Percentiles rank a stretch among this genome's conserved stretches.
phyloP scores from a whole-genome alignment of 23 tunicate genomes.

The Diplosoma virens region DNA sequence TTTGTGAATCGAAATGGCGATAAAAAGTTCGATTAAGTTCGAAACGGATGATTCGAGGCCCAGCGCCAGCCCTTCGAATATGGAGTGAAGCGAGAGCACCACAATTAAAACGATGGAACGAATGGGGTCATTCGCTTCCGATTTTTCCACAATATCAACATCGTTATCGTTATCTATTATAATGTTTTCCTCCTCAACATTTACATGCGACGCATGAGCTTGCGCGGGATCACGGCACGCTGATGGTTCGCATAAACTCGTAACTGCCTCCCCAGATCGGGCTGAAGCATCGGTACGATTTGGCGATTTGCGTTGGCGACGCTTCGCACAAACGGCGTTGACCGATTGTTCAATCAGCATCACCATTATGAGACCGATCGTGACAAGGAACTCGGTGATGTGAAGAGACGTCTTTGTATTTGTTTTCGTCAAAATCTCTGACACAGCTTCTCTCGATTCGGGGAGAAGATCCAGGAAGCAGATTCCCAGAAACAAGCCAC shows the following conservation, averaged over 20 bases:
- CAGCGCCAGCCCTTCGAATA: slow-evolving; percentile 85
- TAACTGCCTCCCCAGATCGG: too few relatives aligned
- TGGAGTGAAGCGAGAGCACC: slow-evolving; percentile 70
- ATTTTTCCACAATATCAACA: background rate
- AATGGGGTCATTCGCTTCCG: slow-evolving; percentile 41
- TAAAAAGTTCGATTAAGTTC: slow-evolving; percentile 41
- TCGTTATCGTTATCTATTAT: too few relatives aligned
- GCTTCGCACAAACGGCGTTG: slow-evolving; percentile 14
- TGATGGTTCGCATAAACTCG: too few relatives aligned
- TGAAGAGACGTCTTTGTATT: slow-evolving; percentile 33
- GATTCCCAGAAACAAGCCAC: slow-evolving; percentile 81
- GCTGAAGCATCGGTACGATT: background rate
- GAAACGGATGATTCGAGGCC: slow-evolving; percentile 46
- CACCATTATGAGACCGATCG: slow-evolving; percentile 57
- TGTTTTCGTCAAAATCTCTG: slow-evolving; percentile 16
- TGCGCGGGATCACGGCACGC: background rate
- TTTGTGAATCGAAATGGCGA: slow-evolving; percentile 71
- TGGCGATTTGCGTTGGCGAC: background rate
- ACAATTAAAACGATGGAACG: slow-evolving; percentile 42
- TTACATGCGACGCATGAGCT: background rate
- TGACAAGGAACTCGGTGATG: slow-evolving; percentile 61
- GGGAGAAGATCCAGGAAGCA: slow-evolving; percentile 75
- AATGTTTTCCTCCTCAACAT: too few relatives aligned
- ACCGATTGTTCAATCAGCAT: slow-evolving; percentile 71
- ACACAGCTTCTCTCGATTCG: slow-evolving; percentile 35